phyloP scores from a whole-genome alignment of 2,113 vertebrate species.

The Catharus minimus region DNA sequence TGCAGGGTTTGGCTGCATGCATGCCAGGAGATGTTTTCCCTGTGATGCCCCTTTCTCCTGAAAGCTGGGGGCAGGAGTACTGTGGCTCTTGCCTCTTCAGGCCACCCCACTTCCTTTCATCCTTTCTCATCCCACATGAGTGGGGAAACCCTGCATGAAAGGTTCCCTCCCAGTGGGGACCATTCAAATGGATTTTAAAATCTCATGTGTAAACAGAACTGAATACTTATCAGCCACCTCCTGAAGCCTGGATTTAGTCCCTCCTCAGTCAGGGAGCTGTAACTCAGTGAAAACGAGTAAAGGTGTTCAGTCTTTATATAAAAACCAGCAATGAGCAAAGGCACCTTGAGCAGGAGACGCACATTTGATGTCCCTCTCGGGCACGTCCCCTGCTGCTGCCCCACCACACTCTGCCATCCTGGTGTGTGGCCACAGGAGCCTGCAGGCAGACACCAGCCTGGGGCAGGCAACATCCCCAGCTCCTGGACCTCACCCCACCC shows the following conservation, averaged over 20 bases:
- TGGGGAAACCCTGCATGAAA: not conserved
- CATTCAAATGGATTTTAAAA: not conserved
- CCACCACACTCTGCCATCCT: accelerated
- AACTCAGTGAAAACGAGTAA: not conserved
- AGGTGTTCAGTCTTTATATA: not conserved
- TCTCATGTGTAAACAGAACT: not conserved
- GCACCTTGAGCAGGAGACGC: not conserved
- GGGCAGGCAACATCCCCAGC: not conserved
- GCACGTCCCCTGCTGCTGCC: not conserved
- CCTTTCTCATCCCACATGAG: not conserved
- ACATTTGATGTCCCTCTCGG: not conserved
- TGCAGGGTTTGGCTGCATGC: not conserved
- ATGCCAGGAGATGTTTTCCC: not conserved
- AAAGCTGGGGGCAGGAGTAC: accelerated
- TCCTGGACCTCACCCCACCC: not conserved
- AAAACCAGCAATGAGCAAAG: not conserved
- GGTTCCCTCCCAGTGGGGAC: not conserved
- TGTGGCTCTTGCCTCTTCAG: not conserved
- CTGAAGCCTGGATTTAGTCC: not conserved
- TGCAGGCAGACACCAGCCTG: not conserved
- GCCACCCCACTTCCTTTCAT: not conserved
- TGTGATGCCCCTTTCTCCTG: not conserved
- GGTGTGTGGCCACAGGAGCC: accelerated
- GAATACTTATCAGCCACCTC: not conserved
- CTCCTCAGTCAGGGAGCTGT: not conserved